Evolutionary conservation across 2,113 vertebrate genomes (phyloP).

Genomic region (Azemiops feae): DNA sequence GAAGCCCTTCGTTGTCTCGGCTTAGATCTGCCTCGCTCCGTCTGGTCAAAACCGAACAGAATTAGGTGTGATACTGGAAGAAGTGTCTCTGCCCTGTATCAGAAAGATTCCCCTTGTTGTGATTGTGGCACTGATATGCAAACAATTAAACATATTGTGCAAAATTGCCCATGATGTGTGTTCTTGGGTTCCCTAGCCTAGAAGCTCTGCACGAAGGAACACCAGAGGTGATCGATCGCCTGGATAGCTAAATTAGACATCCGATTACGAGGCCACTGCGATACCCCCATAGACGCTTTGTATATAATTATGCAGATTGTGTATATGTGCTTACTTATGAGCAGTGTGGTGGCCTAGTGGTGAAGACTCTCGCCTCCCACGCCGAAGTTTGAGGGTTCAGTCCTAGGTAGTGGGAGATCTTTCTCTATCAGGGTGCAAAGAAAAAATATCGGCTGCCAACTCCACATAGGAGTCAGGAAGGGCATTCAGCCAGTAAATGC

Average conservation of each 20-base stretch:
- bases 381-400: too few species aligned
- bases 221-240: accelerated
- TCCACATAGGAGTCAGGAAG: too few species aligned
- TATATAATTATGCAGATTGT: not conserved
- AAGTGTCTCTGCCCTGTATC: too few species aligned
- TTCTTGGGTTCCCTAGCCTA: not conserved
- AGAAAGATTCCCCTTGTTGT: too few species aligned
- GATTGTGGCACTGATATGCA: not conserved
- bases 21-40: not conserved
- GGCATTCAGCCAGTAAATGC: too few species aligned
- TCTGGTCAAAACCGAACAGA: not conserved
- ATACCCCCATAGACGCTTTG: not conserved
- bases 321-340: not conserved
- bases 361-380: too few species aligned
- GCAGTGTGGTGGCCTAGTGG: not conserved
- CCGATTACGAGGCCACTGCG: not conserved
- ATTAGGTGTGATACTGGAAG: too few species aligned
- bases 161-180: not conserved
- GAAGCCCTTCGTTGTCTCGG: not conserved
- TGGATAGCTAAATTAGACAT: not conserved
- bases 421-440: too few species aligned
- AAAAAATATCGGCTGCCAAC: too few species aligned
- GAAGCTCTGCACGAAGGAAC: not conserved
- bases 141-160: not conserved
- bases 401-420: too few species aligned